Percentiles rank a stretch among this genome's conserved stretches.
phyloP scores from a whole-genome alignment of 2,888 invertebrate genomes.

The Galerucella nymphaeae region DNA sequence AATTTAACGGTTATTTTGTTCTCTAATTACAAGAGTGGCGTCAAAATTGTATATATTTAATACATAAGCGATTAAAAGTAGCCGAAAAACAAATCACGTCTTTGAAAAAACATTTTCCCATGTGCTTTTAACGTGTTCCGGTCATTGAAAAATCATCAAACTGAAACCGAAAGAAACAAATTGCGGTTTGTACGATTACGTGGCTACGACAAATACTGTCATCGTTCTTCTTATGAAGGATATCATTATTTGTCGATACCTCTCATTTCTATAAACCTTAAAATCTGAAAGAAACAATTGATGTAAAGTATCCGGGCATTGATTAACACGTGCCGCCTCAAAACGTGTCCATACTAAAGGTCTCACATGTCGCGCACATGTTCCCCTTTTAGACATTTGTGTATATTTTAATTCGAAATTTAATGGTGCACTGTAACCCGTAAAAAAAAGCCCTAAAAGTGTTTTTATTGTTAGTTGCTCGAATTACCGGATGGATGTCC shows the following conservation, averaged over 20 bases:
- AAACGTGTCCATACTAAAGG: slow-evolving; percentile 6
- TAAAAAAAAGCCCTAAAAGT: slow-evolving; percentile 31
- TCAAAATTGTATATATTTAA: slow-evolving; percentile 21
- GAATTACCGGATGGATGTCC: slow-evolving; percentile 38
- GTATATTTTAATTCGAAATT: slow-evolving; percentile 22
- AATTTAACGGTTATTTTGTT: slow-evolving; percentile 25
- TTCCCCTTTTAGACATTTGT: slow-evolving; percentile 22
- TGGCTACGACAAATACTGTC: slow-evolving; percentile 9
- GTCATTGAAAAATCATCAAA: slow-evolving; percentile 15
- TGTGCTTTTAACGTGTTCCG: slow-evolving; percentile 13
- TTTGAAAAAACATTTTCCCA: slow-evolving; percentile 16
- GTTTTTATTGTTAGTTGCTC: slow-evolving; percentile 18
- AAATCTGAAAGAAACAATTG: slow-evolving; percentile 32
- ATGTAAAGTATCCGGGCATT: slow-evolving; percentile 31
- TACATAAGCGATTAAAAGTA: slow-evolving; percentile 9
- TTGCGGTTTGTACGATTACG: background rate
- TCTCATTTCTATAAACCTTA: background rate
- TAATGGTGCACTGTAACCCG: background rate
- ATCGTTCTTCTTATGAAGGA: too few relatives aligned
- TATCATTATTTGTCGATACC: background rate
- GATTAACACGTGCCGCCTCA: slow-evolving; percentile 32
- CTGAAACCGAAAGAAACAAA: slow-evolving; percentile 11
- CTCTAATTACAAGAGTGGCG: slow-evolving; percentile 21
- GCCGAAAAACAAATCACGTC: slow-evolving; percentile 32
- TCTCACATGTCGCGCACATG: slow-evolving; percentile 38